phyloP scores from a whole-genome alignment of 2,888 invertebrate genomes.

The Shargacucullia verbasci region DNA sequence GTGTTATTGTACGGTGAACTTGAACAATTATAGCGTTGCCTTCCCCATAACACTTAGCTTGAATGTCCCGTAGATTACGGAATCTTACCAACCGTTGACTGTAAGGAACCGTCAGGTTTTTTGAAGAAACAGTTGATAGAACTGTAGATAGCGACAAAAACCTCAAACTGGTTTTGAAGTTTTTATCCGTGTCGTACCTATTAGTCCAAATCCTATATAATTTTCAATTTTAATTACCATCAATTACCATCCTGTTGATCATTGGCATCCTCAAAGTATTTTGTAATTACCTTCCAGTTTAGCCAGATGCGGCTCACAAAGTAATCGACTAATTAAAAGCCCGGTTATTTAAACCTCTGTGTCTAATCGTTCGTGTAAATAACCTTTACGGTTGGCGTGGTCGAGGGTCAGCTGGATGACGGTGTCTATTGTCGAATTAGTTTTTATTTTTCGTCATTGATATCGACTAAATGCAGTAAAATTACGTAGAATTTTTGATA shows the following conservation, averaged over 20 bases:
- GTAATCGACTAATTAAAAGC: conserved; percentile 13
- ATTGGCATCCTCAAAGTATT: no score
- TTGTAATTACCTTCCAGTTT: no score
- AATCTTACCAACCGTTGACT: background rate
- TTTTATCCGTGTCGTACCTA: no score
- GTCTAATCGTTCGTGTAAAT: conserved; percentile 71
- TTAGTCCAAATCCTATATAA: no score
- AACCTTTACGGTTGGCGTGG: conserved; percentile 66
- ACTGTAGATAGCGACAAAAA: background rate
- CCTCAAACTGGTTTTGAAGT: no score
- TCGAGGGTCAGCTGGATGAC: conserved; percentile 56
- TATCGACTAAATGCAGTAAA: conserved; percentile 11
- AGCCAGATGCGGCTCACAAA: background rate
- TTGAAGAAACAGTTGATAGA: conserved; percentile 23
- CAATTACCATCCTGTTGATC: no score
- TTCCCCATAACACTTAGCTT: conserved; percentile 25
- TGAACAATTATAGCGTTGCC: conserved; percentile 27
- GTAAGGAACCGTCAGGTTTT: conserved; percentile 37
- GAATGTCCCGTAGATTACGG: conserved; percentile 32
- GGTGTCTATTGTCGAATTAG: conserved; percentile 49
- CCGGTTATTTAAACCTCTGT: conserved; percentile 44
- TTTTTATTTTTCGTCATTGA: conserved; percentile 20
- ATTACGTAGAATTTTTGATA: background rate
- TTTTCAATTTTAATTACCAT: no score
- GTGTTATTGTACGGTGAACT: conserved; percentile 43